Percentiles rank a stretch among this genome's conserved stretches.
phyloP scores from a whole-genome alignment of 2,888 invertebrate genomes.

The Meteorus colon region DNA sequence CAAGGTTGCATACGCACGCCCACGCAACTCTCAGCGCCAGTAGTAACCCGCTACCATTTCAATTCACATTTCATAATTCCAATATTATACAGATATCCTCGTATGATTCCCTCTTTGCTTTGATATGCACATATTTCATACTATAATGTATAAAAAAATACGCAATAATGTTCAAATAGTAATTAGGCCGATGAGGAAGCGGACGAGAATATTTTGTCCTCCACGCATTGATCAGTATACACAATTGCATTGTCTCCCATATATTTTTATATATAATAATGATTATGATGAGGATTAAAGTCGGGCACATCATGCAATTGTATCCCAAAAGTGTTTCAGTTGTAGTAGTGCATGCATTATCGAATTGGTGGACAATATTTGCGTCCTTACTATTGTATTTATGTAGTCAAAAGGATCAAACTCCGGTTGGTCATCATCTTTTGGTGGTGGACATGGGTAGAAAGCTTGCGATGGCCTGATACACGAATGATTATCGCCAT shows the following conservation, averaged over 20 bases:
- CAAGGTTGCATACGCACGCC: constrained; percentile 4
- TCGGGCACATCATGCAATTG: constrained; percentile 7
- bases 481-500: constrained; percentile 21
- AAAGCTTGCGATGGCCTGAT: constrained; percentile 74
- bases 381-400: constrained; percentile 71
- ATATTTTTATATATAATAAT: background rate
- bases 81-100: background rate
- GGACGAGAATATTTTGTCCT: too few species aligned
- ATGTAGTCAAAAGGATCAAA: constrained; percentile 73
- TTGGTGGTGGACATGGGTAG: constrained; percentile 77
- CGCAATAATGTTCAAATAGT: too few species aligned
- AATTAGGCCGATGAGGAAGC: too few species aligned
- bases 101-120: background rate
- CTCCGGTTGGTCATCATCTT: constrained; percentile 73
- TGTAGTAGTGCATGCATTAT: background rate
- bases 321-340: background rate
- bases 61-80: background rate
- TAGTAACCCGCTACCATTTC: background rate
- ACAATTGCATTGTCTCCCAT: too few species aligned
- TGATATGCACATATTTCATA: background rate
- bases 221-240: too few species aligned
- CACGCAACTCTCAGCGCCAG: background rate
- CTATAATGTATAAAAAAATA: background rate
- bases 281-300: background rate
- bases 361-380: background rate